These are phyloP conservation scores for Eutolmus rufibarbis DNA, from an alignment of 2,888 invertebrate genomes.

Conservation along the genomic window DNA sequence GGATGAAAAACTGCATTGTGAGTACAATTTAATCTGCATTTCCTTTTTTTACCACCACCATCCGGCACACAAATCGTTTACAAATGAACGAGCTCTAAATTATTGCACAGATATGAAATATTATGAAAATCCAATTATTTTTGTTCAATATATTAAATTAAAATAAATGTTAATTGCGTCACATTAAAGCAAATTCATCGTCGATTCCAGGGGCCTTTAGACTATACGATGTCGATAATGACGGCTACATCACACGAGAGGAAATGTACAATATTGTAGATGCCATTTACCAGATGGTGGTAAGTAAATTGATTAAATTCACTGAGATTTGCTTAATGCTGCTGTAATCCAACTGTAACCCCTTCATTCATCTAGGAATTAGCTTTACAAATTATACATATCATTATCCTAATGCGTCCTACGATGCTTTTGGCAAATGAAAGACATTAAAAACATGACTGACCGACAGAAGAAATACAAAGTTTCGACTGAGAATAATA, in stretches of 20 bases:
- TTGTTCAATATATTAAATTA: neutral
- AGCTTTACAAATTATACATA: neutral
- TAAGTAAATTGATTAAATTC: conserved; percentile 66
- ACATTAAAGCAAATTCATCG: neutral
- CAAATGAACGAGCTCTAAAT: neutral
- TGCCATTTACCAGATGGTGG: conserved; percentile 98
- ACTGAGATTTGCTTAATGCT: neutral
- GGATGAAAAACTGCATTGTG: conserved; percentile 98
- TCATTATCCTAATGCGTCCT: neutral
- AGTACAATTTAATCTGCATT: conserved; percentile 63
- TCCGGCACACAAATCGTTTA: neutral
- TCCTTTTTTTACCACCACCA: neutral
- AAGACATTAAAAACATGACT: neutral
- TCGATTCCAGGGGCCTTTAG: conserved; percentile 84
- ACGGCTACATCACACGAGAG: conserved; percentile 93
- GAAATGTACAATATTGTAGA: conserved; percentile 98
- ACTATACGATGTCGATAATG: conserved; percentile 94
- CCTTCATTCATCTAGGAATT: neutral
- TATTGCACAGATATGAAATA: neutral
- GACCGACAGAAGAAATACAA: neutral
- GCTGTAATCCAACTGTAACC: neutral
- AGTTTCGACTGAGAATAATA: neutral
- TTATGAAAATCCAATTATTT: neutral
- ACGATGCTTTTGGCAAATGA: neutral
- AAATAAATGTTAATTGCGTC: neutral